Evolutionary conservation across 2,888 invertebrate species (phyloP).

Genomic region (Nudaria mundana): DNA sequence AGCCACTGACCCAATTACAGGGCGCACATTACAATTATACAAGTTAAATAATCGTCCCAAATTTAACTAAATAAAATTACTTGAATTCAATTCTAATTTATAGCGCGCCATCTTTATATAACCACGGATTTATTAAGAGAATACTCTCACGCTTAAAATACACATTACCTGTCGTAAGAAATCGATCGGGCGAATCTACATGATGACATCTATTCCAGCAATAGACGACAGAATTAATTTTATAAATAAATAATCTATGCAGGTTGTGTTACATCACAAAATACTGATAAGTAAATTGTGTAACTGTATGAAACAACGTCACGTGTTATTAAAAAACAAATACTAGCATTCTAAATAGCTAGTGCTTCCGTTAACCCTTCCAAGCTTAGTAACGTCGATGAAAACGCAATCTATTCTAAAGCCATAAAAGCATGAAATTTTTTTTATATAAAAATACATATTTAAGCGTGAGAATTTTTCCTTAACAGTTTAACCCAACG

Average conservation of each 20-base stretch:
- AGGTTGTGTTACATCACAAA: too few relatives aligned
- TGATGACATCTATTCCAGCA: too few relatives aligned
- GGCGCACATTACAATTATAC: constrained; percentile 21
- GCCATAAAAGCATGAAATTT: too few relatives aligned
- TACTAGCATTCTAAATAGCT: too few relatives aligned
- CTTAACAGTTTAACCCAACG: not conserved
- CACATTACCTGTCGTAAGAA: not conserved
- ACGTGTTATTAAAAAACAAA: not conserved
- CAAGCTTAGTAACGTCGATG: not conserved
- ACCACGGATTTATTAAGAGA: constrained; percentile 17
- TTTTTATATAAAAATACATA: too few relatives aligned
- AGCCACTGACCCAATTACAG: constrained; percentile 21
- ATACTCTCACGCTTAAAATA: constrained; percentile 22
- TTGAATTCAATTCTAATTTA: constrained; percentile 25
- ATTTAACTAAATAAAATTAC: constrained; percentile 26
- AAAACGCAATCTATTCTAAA: not conserved
- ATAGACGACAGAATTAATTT: too few relatives aligned
- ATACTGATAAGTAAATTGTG: not conserved
- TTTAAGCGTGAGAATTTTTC: constrained; percentile 8
- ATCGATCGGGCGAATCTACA: too few relatives aligned
- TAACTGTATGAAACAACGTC: not conserved
- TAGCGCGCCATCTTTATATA: constrained; percentile 17
- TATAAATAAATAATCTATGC: not conserved
- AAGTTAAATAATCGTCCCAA: constrained; percentile 27
- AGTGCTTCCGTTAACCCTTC: too few relatives aligned